phyloP scores from a whole-genome alignment of 2,113 vertebrate genomes.

The Hiodon alosoides region DNA sequence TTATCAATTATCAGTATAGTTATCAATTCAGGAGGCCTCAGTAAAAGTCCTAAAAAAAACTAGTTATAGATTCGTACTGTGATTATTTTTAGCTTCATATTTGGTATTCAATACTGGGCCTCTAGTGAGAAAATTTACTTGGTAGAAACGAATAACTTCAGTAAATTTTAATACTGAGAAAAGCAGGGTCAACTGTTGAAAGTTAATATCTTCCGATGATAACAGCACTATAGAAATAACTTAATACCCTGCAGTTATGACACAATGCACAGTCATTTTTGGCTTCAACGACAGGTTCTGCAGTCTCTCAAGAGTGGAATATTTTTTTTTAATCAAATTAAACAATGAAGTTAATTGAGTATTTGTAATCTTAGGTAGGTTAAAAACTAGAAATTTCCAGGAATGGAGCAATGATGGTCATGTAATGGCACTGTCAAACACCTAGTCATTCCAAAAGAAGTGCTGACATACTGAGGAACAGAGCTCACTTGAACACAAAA shows the following conservation, averaged over 20 bases:
- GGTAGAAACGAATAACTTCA: not conserved
- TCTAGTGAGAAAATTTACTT: too few relatives aligned
- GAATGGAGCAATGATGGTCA: not conserved
- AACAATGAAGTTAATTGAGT: constrained; percentile 3
- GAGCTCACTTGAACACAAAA: too few relatives aligned
- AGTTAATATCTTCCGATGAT: not conserved
- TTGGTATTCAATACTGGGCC: not conserved
- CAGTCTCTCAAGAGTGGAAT: not conserved
- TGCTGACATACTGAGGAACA: too few relatives aligned
- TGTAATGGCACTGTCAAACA: not conserved
- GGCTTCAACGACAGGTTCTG: not conserved
- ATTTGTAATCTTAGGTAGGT: constrained; percentile 1
- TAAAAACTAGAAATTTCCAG: not conserved
- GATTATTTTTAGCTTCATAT: not conserved
- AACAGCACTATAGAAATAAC: not conserved
- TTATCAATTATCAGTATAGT: too few relatives aligned
- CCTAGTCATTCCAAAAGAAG: not conserved
- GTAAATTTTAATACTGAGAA: not conserved
- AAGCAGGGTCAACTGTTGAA: constrained; percentile 1
- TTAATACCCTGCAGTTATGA: not conserved
- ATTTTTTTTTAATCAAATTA: constrained; percentile 6
- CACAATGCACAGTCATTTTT: not conserved
- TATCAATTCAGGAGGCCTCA: too few relatives aligned
- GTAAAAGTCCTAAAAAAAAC: too few relatives aligned
- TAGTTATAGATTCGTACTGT: too few relatives aligned